Conservation (phyloP, 2,797 vertebrate species). For the Enoplosus armatus region DNA sequence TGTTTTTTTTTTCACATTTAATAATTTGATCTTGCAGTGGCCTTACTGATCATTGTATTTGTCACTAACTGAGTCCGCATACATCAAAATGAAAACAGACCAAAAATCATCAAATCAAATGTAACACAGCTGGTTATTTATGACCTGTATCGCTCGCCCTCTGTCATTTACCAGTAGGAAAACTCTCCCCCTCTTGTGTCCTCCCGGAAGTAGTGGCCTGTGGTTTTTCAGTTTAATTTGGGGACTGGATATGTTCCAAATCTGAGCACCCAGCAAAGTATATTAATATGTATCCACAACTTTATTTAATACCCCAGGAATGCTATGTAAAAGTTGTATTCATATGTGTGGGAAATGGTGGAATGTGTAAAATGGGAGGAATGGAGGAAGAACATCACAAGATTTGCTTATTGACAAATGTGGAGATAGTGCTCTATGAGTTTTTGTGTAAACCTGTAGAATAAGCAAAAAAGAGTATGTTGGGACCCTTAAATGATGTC, state of each 20-base stretch:
- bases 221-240: background rate
- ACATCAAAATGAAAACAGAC: background rate
- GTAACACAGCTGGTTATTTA: background rate
- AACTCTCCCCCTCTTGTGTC: background rate
- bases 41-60: conserved; percentile 17
- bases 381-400: background rate
- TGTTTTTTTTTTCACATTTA: background rate
- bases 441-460: background rate
- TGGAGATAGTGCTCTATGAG: background rate
- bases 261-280: background rate
- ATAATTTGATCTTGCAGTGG: background rate
- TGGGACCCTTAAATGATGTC: background rate
- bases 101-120: conserved; percentile 3
- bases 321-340: background rate
- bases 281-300: background rate
- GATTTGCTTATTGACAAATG: conserved; percentile 14
- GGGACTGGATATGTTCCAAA: background rate
- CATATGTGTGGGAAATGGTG: background rate
- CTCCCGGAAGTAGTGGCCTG: background rate
- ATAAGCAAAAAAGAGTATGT: background rate
- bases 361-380: background rate
- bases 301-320: background rate
- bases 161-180: background rate
- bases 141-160: background rate
- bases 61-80: background rate